Evolutionary conservation across 2,888 invertebrate genomes (phyloP).

Genomic region (Lycaena phlaeas): DNA sequence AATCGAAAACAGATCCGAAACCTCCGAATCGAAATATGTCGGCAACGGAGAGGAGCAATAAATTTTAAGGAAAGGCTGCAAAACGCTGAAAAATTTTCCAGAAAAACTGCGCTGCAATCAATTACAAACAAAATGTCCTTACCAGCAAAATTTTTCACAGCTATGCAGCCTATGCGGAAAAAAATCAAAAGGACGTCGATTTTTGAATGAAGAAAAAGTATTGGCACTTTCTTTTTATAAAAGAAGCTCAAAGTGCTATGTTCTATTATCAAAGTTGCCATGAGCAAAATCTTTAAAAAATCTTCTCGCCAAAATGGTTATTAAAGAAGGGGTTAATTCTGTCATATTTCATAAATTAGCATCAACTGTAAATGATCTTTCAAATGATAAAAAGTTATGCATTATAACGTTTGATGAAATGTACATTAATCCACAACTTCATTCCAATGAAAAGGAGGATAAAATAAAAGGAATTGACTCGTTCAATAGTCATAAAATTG

Average conservation of each 20-base stretch:
- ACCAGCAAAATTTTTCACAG: no score
- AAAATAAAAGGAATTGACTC: constrained; percentile 7
- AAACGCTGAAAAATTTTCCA: no score
- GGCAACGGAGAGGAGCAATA: no score
- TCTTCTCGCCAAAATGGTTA: background rate
- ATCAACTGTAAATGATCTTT: background rate
- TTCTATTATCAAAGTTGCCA: background rate
- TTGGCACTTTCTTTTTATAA: constrained; percentile 3
- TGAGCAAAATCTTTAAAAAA: background rate
- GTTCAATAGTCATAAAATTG: constrained; percentile 2
- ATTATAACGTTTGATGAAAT: constrained; percentile 18
- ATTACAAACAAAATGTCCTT: no score
- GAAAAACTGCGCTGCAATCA: no score
- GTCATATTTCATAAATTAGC: constrained; percentile 6
- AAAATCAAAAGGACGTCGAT: no score
- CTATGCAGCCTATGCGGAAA: no score
- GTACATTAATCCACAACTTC: constrained; percentile 13
- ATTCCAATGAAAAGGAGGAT: constrained; percentile 9
- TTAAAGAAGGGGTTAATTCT: background rate
- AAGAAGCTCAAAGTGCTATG: constrained; percentile 2
- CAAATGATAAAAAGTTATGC: constrained; percentile 9
- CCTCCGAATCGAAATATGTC: no score
- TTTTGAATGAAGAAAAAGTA: background rate
- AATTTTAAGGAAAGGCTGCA: no score
- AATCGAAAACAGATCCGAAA: no score